Evolutionary conservation across 2,113 vertebrate genomes (phyloP).

Genomic region (Epinephelus lanceolatus): DNA sequence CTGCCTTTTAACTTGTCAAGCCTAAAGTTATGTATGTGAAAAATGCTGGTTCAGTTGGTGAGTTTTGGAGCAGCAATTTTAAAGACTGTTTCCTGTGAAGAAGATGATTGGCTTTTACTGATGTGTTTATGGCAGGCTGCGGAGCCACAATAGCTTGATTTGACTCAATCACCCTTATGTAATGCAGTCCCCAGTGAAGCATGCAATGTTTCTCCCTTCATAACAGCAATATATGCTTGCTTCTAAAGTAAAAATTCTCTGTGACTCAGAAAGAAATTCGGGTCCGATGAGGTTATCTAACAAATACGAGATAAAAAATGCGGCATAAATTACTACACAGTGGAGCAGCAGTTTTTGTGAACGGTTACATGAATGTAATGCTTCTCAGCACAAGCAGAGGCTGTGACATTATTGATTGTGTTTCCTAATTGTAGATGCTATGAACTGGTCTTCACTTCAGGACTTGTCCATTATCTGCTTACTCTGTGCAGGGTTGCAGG

Average conservation of each 20-base stretch:
- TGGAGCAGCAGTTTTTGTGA: slow-evolving; percentile 15
- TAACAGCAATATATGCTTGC: slow-evolving; percentile 17
- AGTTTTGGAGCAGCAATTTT: slow-evolving; percentile 12
- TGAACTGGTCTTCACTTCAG: slow-evolving; percentile 24
- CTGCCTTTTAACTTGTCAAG: slow-evolving; percentile 39
- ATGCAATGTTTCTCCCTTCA: slow-evolving; percentile 31
- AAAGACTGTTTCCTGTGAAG: slow-evolving; percentile 18
- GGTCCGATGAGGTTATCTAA: slow-evolving; percentile 25
- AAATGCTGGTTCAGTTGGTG: slow-evolving; percentile 2
- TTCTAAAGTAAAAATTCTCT: slow-evolving; percentile 27
- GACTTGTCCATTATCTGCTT: slow-evolving; percentile 37
- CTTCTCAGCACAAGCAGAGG: slow-evolving; percentile 4
- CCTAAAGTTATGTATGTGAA: neutral
- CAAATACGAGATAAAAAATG: slow-evolving; percentile 36
- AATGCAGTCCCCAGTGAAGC: slow-evolving; percentile 34
- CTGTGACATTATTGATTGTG: slow-evolving; percentile 33
- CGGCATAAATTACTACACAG: neutral
- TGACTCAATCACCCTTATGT: slow-evolving; percentile 50
- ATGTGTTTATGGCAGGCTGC: slow-evolving; percentile 53
- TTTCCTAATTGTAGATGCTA: slow-evolving; percentile 20
- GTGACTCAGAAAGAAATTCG: slow-evolving; percentile 11
- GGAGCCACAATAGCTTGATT: slow-evolving; percentile 45
- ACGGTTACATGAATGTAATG: slow-evolving; percentile 1
- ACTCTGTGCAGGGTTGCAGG: slow-evolving; percentile 15
- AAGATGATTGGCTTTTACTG: slow-evolving; percentile 42